Evolutionary conservation across 2,888 invertebrate species (phyloP).

Genomic region (Clanis bilineata): DNA sequence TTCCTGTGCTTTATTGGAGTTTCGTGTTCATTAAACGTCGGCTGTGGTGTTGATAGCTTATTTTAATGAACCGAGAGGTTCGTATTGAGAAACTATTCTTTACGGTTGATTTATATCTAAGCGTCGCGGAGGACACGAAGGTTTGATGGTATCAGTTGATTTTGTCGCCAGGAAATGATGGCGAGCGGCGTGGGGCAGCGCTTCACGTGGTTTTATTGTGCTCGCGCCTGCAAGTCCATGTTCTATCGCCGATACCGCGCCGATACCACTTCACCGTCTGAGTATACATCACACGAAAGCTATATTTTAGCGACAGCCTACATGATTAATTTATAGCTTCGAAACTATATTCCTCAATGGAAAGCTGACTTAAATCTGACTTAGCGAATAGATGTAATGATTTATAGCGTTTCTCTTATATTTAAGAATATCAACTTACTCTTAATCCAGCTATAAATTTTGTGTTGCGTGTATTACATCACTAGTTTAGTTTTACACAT

Average conservation of each 20-base stretch:
- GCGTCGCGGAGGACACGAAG: conserved; percentile 55
- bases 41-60: conserved; percentile 63
- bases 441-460: conserved; percentile 7
- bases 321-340: conserved; percentile 79
- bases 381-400: conserved; percentile 71
- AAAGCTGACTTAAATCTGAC: conserved; percentile 66
- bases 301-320: conserved; percentile 80
- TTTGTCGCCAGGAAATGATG: conserved; percentile 78
- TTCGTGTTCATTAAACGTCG: conserved; percentile 70
- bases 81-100: conserved; percentile 44
- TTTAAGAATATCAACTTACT: conserved; percentile 26
- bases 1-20: conserved; percentile 74
- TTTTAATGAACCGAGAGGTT: conserved; percentile 68
- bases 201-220: conserved; percentile 62
- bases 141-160: conserved; percentile 74
- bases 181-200: conserved; percentile 40
- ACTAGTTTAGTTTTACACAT: not conserved
- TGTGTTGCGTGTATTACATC: conserved; percentile 1
- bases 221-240: conserved; percentile 53
- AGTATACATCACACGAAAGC: conserved; percentile 61
- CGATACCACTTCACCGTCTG: conserved; percentile 58
- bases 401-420: conserved; percentile 57
- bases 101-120: conserved; percentile 67
- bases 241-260: conserved; percentile 65
- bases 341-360: conserved; percentile 67